A percentile compares a stretch with the other conserved stretches of the same genome.
These are phyloP conservation scores for Eublepharis macularius DNA, from an alignment of 2,113 vertebrate species.

Conservation along the genomic window DNA sequence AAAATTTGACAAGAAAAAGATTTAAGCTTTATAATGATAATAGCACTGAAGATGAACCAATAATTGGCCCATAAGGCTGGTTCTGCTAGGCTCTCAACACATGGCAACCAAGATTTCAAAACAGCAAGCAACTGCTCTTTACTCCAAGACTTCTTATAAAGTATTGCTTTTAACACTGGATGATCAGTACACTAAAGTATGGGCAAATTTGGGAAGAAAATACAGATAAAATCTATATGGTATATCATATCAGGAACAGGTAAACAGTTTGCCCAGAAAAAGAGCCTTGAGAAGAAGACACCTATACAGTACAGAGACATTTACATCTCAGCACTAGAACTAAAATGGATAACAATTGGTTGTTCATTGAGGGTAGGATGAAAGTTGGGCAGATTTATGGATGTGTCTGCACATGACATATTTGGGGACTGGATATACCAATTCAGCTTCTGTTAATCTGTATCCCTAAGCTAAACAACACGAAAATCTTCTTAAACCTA, in stretches of 20 bases:
- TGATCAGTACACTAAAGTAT: not conserved
- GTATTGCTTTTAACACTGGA: not conserved
- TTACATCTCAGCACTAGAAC: not conserved
- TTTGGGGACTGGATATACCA: not conserved
- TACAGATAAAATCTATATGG: not conserved
- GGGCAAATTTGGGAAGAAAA: not conserved
- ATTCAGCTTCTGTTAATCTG: not conserved
- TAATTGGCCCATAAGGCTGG: not conserved
- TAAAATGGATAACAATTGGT: not conserved
- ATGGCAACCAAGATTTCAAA: not conserved
- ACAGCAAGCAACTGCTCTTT: not conserved
- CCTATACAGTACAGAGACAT: not conserved
- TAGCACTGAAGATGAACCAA: not conserved
- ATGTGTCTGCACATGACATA: not conserved
- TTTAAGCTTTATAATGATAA: not conserved
- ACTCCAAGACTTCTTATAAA: not conserved
- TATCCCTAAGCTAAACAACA: not conserved
- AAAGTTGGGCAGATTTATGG: not conserved
- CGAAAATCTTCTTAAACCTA: not conserved
- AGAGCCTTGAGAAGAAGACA: not conserved
- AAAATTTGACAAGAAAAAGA: not conserved
- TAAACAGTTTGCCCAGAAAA: not conserved
- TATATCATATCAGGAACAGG: not conserved
- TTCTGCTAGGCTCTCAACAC: not conserved
- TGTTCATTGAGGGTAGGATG: not conserved